Evolutionary conservation across 2,113 vertebrate species (phyloP), one percentile per base, ranked within the genome.

Genomic region (Himantopus leucocephalus): DNA sequence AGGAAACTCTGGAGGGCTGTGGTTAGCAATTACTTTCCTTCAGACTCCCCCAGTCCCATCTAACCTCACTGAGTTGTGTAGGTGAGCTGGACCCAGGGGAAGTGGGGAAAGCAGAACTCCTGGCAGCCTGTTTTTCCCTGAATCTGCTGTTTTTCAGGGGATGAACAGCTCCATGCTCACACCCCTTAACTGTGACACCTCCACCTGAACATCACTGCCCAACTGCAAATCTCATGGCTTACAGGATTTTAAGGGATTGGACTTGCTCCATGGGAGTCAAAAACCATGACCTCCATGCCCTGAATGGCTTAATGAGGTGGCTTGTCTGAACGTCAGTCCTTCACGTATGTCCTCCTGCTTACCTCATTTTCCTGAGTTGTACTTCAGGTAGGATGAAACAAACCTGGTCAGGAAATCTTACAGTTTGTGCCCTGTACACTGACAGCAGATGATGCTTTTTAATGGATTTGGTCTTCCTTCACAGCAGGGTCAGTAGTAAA

Each of bases 391-490:
- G 27, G 35, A 64, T 59, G 45, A 84, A 86, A 60, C 19, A 74
- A 62, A 60, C 12, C 7, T 26, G 7, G 8, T 53, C 20, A 43
- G 47, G 23, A 88, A 84, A 59, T 37, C 32, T 88, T 39, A 45
- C 1, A 0, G 3, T 55, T 53, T 87, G 29, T 70, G 18, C 20
- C 23, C 16, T 52, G 14, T 41, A 9, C 8, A 13, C 58, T 89
- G 81, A 87, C 23, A 8, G 77, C 50, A 60, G 58, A 45, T 68
- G 20, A 87, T 7, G 35, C 10, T 85, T 81, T 95, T 94, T 93
- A 68, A 72, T 87, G 43, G 66, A 48, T 89, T 92, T 62, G 72
- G 55, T 85, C 56, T 94, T 89, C 85, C 78, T 87, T 95, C 52
- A 52, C 20, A 88, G 62, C 22, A 77, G 71, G 26, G 10, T 72